A percentile compares a stretch with the other conserved stretches of the same genome.
Evolutionary conservation across 2,888 invertebrate species (phyloP).

Genomic region (Stegophylla sp.): DNA sequence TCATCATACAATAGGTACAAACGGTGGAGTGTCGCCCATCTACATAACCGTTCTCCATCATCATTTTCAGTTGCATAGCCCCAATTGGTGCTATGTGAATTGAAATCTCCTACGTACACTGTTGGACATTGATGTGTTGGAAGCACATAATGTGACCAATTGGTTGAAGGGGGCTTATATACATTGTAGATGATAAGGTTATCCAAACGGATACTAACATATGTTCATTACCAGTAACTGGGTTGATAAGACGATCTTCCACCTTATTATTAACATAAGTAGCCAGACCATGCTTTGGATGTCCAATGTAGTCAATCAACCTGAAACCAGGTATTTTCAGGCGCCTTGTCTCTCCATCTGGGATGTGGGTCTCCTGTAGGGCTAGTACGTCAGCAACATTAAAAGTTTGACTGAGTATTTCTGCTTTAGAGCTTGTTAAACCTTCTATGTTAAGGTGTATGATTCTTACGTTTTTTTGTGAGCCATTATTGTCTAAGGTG

Average conservation of each 20-base stretch:
- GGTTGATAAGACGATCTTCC: constrained; percentile 16
- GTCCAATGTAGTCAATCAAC: constrained; percentile 30
- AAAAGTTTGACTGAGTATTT: too few species aligned
- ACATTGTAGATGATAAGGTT: constrained; percentile 14
- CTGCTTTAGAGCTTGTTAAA: too few species aligned
- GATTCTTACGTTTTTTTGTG: too few species aligned
- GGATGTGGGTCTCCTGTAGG: background rate
- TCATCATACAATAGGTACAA: constrained; percentile 1
- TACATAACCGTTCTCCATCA: constrained; percentile 17
- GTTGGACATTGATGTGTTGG: constrained; percentile 1
- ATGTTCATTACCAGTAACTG: constrained; percentile 22
- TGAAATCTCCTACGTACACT: constrained; percentile 11
- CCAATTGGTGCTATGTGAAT: constrained; percentile 8
- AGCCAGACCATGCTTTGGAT: constrained; percentile 4
- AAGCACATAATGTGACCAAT: constrained; percentile 12
- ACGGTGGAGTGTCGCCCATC: constrained; percentile 12
- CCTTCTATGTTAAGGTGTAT: too few species aligned
- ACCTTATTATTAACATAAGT: constrained; percentile 20
- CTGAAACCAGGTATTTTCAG: background rate
- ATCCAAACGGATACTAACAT: constrained; percentile 14
- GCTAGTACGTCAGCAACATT: too few species aligned
- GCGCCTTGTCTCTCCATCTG: background rate
- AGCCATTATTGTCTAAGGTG: too few species aligned
- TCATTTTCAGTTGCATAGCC: constrained; percentile 26
- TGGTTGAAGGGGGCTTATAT: constrained; percentile 20